These are phyloP conservation scores for Drymodes brunneopygia DNA, from an alignment of 2,113 vertebrate species.

Conservation along the genomic window DNA sequence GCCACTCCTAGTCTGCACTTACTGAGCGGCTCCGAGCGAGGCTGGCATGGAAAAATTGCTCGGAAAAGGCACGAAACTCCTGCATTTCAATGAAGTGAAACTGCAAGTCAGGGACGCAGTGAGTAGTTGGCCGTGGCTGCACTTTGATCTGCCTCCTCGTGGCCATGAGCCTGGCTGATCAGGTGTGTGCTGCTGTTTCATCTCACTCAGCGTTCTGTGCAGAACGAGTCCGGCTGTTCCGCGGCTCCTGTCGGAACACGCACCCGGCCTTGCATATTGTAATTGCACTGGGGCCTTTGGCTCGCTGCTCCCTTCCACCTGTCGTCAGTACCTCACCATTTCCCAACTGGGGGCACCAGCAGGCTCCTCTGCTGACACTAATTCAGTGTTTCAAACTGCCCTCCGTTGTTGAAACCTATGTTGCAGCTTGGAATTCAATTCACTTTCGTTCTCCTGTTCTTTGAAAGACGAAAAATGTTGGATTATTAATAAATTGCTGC, in stretches of 20 bases:
- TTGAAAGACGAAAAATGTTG: background rate
- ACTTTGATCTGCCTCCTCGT: conserved; percentile 40
- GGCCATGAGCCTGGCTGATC: conserved; percentile 7
- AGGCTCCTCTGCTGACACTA: background rate
- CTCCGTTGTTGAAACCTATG: background rate
- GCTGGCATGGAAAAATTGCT: background rate
- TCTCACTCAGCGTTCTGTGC: conserved; percentile 14
- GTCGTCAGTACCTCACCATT: conserved; percentile 8
- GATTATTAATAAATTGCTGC: background rate
- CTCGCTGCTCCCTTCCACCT: conserved; percentile 36
- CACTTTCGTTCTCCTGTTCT: background rate
- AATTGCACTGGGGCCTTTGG: conserved; percentile 4
- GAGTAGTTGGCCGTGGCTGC: background rate
- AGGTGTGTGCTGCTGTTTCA: conserved; percentile 13
- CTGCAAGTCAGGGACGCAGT: conserved; percentile 35
- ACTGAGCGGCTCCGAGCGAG: background rate
- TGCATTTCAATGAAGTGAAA: conserved; percentile 61
- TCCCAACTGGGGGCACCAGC: conserved; percentile 30
- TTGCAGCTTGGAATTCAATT: background rate
- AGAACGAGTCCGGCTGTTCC: conserved; percentile 17
- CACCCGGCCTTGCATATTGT: background rate
- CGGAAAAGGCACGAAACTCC: conserved; percentile 7
- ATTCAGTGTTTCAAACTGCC: background rate
- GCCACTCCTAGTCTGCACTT: background rate
- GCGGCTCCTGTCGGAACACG: conserved; percentile 38